Conservation (phyloP, 23 tunicate genomes). For the Ciona savignyi region DNA sequence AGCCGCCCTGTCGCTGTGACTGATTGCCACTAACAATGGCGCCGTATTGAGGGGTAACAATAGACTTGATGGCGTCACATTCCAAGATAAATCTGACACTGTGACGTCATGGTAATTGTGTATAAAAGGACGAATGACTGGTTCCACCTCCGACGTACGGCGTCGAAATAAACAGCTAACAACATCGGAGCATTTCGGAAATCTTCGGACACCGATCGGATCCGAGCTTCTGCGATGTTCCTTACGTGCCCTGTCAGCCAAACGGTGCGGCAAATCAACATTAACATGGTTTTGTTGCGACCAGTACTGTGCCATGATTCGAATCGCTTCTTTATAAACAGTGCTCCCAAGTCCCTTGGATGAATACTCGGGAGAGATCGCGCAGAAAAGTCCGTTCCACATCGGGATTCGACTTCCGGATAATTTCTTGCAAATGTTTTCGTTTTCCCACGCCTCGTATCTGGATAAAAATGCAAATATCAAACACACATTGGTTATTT, state of each 20-base stretch:
- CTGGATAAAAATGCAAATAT: slow-evolving; percentile 17
- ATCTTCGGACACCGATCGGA: background rate
- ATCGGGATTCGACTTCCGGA: slow-evolving; percentile 18
- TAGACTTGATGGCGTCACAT: background rate
- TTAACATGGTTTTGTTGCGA: background rate
- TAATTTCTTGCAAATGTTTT: slow-evolving; percentile 20
- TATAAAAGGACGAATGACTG: background rate
- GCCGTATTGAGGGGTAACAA: background rate
- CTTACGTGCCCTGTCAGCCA: background rate
- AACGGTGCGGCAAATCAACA: background rate
- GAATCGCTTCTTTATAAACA: slow-evolving; percentile 47
- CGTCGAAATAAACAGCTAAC: background rate
- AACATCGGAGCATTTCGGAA: background rate
- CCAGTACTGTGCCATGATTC: slow-evolving; percentile 59
- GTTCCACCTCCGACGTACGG: background rate
- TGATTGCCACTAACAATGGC: background rate
- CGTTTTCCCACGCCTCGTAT: slow-evolving; percentile 81
- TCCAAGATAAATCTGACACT: background rate
- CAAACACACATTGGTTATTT: background rate
- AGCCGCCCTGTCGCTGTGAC: background rate
- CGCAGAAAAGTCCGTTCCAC: slow-evolving; percentile 76
- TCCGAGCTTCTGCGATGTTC: background rate
- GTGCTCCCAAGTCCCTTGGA: slow-evolving; percentile 42
- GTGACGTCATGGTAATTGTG: background rate
- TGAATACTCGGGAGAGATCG: slow-evolving; percentile 44